These are phyloP conservation scores for Amyelois transitella DNA, from an alignment of 1,140 invertebrate genomes.

Conservation along the genomic window DNA sequence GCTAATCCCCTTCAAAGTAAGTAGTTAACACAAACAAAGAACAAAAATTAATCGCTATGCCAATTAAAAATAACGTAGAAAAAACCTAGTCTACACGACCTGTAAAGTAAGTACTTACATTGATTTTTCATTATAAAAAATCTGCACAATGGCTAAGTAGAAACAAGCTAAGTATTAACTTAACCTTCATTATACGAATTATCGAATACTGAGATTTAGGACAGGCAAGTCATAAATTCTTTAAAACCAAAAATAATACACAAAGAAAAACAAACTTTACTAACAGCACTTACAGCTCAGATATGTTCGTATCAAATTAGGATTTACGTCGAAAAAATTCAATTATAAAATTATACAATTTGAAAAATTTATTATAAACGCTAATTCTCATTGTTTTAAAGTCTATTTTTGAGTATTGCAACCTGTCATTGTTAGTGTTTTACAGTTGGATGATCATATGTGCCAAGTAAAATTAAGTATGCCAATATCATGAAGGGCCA, in stretches of 20 bases:
- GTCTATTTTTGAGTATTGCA: not conserved
- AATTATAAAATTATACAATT: not conserved
- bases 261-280: not conserved
- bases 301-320: not conserved
- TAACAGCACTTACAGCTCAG: not conserved
- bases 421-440: slow-evolving; percentile 11
- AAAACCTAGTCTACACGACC: not conserved
- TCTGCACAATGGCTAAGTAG: slow-evolving; percentile 14
- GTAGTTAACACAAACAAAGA: slow-evolving; percentile 1
- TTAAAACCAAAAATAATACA: slow-evolving; percentile 8
- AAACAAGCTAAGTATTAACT: slow-evolving; percentile 21
- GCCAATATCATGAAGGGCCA: slow-evolving; percentile 65
- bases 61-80: not conserved
- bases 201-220: slow-evolving; percentile 44
- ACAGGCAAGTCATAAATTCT: slow-evolving; percentile 22
- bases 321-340: not conserved
- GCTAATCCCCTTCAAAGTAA: not conserved
- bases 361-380: not conserved
- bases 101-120: not conserved
- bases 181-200: slow-evolving; percentile 41
- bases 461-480: slow-evolving; percentile 69
- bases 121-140: slow-evolving; percentile 3
- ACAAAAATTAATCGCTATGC: not conserved
- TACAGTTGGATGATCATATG: slow-evolving; percentile 57
- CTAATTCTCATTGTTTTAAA: not conserved